Base-by-base conservation (phyloP, 1,140 invertebrate genomes). In the Pogonomyrmex californicus region DNA sequence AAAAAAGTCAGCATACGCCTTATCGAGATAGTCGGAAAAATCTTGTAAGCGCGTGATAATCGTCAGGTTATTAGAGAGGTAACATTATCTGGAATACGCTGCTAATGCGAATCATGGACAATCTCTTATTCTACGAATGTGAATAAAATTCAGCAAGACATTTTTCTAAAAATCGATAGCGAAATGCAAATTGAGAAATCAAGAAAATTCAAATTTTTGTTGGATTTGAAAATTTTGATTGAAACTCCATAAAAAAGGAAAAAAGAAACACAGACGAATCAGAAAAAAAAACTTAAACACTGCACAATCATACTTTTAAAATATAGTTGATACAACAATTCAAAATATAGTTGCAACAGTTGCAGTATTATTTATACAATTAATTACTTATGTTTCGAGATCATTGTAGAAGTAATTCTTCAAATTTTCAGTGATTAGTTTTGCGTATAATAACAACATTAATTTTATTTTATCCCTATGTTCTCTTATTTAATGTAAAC, bases 11-110 rank as follows among this genome's bases (percentile, higher is more conserved):
- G 7, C n/a, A 51, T 38, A 33, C 7, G n/a, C 1, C 23, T 88
- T 88, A 86, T 79, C 88, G 38, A 63, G 7, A n/a, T 17, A 76
- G 56, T 23, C 38, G 4, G 14, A 56, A 58, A 71, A 60, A 79
- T 77, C 23, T 71, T 2, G 6, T 12, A 17, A 23, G 3, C 51
- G 10, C 2, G 33, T 23, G 33, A 76, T 75, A 62, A 60, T 65
- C 30, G 6, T 49, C 63, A 44, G 30, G 23, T 60, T 65, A 30
- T 56, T 68, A 41, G 56, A 17, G 30, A 47, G 30, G 12, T 23
- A 54, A 12, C 10, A 58, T 36, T 79, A 63, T 78, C 9, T 47
- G 4, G 3, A 12, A 9, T 60, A 1, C 36, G 12, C 33, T 36
- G n/a, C 2, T 10, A 38, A 2, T 54, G 14, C n/a, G 36, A 47